Evolutionary conservation across 2,113 vertebrate genomes (phyloP), one percentile per base, ranked within the genome.

Genomic region (Balaeniceps rex): DNA sequence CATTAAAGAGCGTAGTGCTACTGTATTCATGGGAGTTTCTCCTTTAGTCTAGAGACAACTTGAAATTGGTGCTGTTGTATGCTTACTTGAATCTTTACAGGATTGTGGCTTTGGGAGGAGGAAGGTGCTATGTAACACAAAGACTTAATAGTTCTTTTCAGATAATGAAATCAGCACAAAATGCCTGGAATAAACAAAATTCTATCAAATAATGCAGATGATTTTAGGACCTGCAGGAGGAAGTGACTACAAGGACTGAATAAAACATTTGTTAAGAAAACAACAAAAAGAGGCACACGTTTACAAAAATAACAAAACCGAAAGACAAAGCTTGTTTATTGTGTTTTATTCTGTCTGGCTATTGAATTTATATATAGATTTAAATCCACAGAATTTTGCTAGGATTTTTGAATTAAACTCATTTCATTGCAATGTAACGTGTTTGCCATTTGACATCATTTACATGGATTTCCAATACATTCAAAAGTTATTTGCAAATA

Each of bases 401-500:
- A 75, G 51, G 76, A 75, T 66, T 85, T 90, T 64, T 82, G 7
- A 93, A 85, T 95, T 84, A 49, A 94, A 85, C 55, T 83, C 4
- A 61, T 81, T 83, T 93, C 38, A 85, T 89, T 84, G 79, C 78
- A 88, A 23, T 22, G 47, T 76, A 80, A 76, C 40, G 22, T 33
- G 13, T 94, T 87, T 93, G 61, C 54, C 65, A 70, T 84, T 90
- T 82, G 75, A 84, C 60, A 85, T 54, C 0, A 87, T 94, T 95
- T 95, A 94, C 91, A 93, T 38, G n/a, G 33, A 83, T 88, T 85
- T 72, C 58, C 68, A 93, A 80, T 83, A 60, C 80, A 85, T 87
- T 95, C 54, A 71, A 36, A 81, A 93, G 25, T 87, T 83, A 78
- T 60, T 94, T 93, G 90, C 83, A 95, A 96, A 79, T 85, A 88